Conservation (phyloP, 2,797 vertebrate genomes). For the Oryzias sinensis region DNA sequence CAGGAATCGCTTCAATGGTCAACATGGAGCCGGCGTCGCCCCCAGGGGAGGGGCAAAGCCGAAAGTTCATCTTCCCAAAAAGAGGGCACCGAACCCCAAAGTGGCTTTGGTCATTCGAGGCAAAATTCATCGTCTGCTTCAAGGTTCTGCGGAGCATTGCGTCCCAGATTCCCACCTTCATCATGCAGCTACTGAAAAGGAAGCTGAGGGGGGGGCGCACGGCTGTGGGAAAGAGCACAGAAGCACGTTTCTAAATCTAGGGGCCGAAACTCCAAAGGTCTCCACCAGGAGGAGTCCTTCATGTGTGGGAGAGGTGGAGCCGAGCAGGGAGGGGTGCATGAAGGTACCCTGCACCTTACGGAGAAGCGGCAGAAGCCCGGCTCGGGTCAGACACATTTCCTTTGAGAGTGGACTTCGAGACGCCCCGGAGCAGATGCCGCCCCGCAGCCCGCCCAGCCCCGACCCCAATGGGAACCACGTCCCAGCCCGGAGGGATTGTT, state of each 20-base stretch:
- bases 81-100: constrained; percentile 81
- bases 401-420: constrained; percentile 51
- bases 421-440: constrained; percentile 34
- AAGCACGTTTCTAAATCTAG: constrained; percentile 50
- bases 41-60: constrained; percentile 76
- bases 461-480: constrained; percentile 61
- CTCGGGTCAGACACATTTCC: constrained; percentile 56
- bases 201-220: constrained; percentile 71
- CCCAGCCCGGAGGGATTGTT: constrained; percentile 28
- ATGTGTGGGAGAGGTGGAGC: constrained; percentile 79
- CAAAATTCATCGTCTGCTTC: constrained; percentile 89
- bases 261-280: constrained; percentile 55
- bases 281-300: constrained; percentile 44
- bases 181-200: constrained; percentile 78
- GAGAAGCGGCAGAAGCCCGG: constrained; percentile 56
- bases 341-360: constrained; percentile 77
- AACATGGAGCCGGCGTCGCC: constrained; percentile 76
- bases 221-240: constrained; percentile 56
- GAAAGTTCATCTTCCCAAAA: constrained; percentile 77
- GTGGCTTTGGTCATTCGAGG: constrained; percentile 78
- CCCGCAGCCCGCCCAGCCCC: constrained; percentile 24
- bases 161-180: constrained; percentile 76
- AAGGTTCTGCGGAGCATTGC: constrained; percentile 81
- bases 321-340: constrained; percentile 81
- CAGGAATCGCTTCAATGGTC: constrained; percentile 83